These are phyloP conservation scores for Cartodere bifasciata DNA, from an alignment of 2,888 invertebrate species.

Conservation along the genomic window DNA sequence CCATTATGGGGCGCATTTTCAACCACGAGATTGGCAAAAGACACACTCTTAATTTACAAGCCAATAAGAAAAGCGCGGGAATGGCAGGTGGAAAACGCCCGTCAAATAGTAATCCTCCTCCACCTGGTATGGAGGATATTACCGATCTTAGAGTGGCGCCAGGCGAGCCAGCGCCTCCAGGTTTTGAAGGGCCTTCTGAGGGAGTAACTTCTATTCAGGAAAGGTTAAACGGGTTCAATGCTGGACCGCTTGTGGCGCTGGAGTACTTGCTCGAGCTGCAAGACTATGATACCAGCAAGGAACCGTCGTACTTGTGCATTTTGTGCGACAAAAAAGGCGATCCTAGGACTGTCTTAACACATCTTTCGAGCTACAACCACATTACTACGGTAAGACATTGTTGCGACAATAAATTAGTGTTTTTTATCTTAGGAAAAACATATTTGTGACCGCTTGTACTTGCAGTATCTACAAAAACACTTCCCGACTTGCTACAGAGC, in stretches of 20 bases:
- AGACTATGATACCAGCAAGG: conserved; percentile 49
- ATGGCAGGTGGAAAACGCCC: conserved; percentile 2
- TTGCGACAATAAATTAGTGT: too few relatives aligned
- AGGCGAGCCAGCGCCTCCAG: conserved; percentile 58
- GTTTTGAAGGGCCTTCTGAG: conserved; percentile 51
- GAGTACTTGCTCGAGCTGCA: conserved; percentile 68
- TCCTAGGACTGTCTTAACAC: conserved; percentile 64
- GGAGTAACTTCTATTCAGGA: conserved; percentile 31
- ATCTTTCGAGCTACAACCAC: conserved; percentile 67
- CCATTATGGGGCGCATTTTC: conserved; percentile 32
- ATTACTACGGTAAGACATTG: conserved; percentile 29
- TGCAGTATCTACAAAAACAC: conserved; percentile 56
- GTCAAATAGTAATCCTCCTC: conserved; percentile 1
- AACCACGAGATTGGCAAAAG: conserved; percentile 32
- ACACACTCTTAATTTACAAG: conserved; percentile 24
- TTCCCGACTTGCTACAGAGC: conserved; percentile 47
- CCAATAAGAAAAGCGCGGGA: conserved; percentile 9
- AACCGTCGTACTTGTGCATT: conserved; percentile 64
- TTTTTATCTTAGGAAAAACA: too few relatives aligned
- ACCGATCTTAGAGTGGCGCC: conserved; percentile 35
- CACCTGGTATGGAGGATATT: conserved; percentile 10
- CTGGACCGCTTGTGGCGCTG: conserved; percentile 50
- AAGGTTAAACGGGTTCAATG: conserved; percentile 40
- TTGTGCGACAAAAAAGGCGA: conserved; percentile 71
- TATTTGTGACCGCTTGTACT: too few relatives aligned